Evolutionary conservation across 2,113 vertebrate species (phyloP).

Genomic region (Thymallus thymallus): DNA sequence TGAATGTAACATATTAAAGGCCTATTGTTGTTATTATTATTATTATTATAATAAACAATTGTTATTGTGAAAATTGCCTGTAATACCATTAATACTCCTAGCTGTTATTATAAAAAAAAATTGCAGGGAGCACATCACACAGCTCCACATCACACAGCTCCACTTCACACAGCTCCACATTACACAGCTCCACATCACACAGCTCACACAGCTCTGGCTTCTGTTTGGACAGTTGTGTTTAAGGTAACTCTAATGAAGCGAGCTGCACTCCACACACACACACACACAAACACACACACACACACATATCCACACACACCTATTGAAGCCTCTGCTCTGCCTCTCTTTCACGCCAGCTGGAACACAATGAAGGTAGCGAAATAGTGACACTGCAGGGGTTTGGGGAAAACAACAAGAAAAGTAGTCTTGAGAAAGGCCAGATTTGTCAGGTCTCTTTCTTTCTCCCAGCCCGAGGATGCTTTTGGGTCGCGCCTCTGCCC

Average conservation of each 20-base stretch:
- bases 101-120: no score
- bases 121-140: neutral
- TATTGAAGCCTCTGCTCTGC: neutral
- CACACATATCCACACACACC: conserved; percentile 5
- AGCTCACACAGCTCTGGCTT: neutral
- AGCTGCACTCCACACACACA: neutral
- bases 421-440: conserved; percentile 1
- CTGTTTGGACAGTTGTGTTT: neutral
- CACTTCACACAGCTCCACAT: no score
- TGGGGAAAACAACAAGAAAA: no score
- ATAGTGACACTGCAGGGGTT: neutral
- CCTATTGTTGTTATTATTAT: no score
- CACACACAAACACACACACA: conserved; percentile 14
- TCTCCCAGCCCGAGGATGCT: neutral
- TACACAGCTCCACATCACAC: no score
- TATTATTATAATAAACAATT: no score
- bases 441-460: conserved; percentile 25
- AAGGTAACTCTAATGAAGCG: conserved; percentile 5
- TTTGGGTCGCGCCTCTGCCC: neutral
- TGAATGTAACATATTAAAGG: no score
- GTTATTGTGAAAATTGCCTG: no score
- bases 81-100: no score
- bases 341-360: neutral
- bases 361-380: neutral
- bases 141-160: conserved; percentile 8